phyloP scores from a whole-genome alignment of 92 coral and sea anemone species.

The Metridium senile region DNA sequence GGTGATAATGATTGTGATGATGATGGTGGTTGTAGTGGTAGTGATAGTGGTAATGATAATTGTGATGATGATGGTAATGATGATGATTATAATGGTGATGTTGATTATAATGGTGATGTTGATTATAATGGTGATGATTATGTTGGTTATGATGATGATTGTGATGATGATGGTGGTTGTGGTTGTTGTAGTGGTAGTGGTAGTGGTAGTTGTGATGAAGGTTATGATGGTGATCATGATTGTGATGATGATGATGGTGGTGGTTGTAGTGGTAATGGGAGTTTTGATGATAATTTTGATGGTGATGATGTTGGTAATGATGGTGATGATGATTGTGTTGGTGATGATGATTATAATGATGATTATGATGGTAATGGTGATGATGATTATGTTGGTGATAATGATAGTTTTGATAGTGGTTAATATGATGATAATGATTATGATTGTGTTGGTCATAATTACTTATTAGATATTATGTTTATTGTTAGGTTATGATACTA shows the following conservation, averaged over 20 bases:
- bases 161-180: not conserved
- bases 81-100: not conserved
- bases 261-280: not conserved
- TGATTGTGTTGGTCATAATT: not conserved
- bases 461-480: not conserved
- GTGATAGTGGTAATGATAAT: not conserved
- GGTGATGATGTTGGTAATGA: not conserved
- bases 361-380: not conserved
- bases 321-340: not conserved
- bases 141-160: not conserved
- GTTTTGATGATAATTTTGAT: not conserved
- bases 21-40: not conserved
- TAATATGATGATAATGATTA: not conserved
- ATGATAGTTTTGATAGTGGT: not conserved
- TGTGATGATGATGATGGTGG: not conserved
- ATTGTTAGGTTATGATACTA: constrained; percentile 80
- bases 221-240: not conserved
- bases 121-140: not conserved
- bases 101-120: not conserved
- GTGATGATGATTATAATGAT: not conserved
- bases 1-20: not conserved
- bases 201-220: not conserved
- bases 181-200: not conserved
- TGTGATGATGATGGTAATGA: not conserved
- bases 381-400: not conserved